Evolutionary conservation across 2,797 vertebrate genomes (phyloP).

Genomic region (Loriculus beryllinus): DNA sequence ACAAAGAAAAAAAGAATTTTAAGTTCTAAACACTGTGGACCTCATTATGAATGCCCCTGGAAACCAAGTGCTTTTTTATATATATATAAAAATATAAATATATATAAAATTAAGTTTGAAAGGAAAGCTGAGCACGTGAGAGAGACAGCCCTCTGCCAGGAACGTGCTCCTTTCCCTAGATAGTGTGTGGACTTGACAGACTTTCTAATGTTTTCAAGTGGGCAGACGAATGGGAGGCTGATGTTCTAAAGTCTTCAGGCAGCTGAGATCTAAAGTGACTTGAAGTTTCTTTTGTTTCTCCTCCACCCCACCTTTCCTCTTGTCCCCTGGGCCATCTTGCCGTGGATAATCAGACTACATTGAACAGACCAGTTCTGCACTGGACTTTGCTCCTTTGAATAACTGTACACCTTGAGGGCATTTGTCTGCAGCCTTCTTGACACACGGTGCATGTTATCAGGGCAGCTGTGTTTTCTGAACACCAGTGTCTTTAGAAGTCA

Average conservation of each 20-base stretch:
- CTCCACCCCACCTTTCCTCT: slow-evolving; percentile 12
- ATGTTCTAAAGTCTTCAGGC: slow-evolving; percentile 74
- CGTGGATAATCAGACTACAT: slow-evolving; percentile 67
- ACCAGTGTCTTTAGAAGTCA: slow-evolving; percentile 62
- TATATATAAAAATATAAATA: slow-evolving; percentile 72
- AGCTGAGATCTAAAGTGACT: slow-evolving; percentile 81
- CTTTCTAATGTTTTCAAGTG: slow-evolving; percentile 71
- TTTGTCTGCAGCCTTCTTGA: slow-evolving; percentile 65
- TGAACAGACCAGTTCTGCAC: slow-evolving; percentile 71
- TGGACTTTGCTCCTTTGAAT: slow-evolving; percentile 73
- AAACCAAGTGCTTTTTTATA: slow-evolving; percentile 81
- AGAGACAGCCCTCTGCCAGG: slow-evolving; percentile 64
- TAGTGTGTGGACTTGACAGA: slow-evolving; percentile 72
- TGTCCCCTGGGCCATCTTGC: slow-evolving; percentile 63
- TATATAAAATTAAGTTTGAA: slow-evolving; percentile 64
- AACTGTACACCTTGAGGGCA: slow-evolving; percentile 72
- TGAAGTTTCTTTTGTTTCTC: slow-evolving; percentile 71
- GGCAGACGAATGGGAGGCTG: slow-evolving; percentile 73
- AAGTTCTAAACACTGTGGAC: slow-evolving; percentile 86
- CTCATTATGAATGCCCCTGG: slow-evolving; percentile 79
- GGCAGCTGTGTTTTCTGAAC: slow-evolving; percentile 69
- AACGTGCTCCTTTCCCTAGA: slow-evolving; percentile 65
- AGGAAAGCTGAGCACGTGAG: slow-evolving; percentile 69
- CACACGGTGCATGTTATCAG: not conserved
- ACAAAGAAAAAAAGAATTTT: slow-evolving; percentile 77